Evolutionary conservation across 1,140 invertebrate species (phyloP), one percentile per base, ranked within the genome.

Genomic region (Drosophila carrolli): DNA sequence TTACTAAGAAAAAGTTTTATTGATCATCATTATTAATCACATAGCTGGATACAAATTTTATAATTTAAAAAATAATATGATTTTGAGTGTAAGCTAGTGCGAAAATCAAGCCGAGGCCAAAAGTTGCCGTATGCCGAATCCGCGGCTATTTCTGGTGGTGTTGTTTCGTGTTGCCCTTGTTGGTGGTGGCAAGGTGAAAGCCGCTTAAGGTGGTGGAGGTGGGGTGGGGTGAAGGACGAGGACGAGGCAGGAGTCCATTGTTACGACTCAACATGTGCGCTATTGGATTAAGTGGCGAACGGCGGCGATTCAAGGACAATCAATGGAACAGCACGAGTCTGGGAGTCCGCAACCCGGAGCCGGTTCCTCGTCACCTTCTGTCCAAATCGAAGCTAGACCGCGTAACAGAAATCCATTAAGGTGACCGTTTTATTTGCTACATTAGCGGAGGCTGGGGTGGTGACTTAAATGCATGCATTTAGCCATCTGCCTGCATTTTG

Each of bases 211-310:
- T 90, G 66, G 65, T 5, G 32, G 38, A 48, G 46, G 19, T 6
- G 4, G 41, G 76, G n/a, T 51, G 60, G 50, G 48, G 13, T 48
- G 35, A 9, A 40, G 13, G 48, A 43, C 23, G 16, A 23, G 23
- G 23, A 23, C 23, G 23, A 23, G 23, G 53, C 38, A 16, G 58
- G 38, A 43, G 54, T 48, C 43, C 71, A 76, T 86, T 86, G 83
- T 86, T 83, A 77, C 70, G 72, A 68, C 79, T 80, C 79, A 78
- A 85, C 85, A 89, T 89, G 83, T 88, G 84, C 77, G 84, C 85
- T 78, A 91, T 91, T 91, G 90, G 90, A 90, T 91, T 91, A 91
- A 91, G 90, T 91, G 90, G 80, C 84, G 58, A 80, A 27, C 65
- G 67, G 27, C 67, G 67, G 47, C 74, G 61, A 77, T 88, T 80